Percentiles rank a stretch among this genome's conserved stretches.
Evolutionary conservation across 2,888 invertebrate species (phyloP).

Genomic region (Hyposoter dolosus): DNA sequence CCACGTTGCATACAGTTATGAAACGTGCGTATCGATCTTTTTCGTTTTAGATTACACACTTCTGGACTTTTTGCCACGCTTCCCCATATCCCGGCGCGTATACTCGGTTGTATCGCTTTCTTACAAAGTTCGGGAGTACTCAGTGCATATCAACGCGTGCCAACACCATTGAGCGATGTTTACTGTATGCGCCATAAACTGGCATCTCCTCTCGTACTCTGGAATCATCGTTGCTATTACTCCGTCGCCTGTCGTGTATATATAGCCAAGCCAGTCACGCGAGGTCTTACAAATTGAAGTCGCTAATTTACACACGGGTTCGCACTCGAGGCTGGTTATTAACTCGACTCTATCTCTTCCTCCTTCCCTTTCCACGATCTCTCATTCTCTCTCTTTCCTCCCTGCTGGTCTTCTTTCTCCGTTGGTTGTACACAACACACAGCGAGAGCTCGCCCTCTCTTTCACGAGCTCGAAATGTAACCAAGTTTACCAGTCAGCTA

Average conservation of each 20-base stretch:
- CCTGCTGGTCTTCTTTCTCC: not conserved
- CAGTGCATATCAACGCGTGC: constrained; percentile 27
- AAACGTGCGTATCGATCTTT: constrained; percentile 51
- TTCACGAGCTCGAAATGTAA: constrained; percentile 43
- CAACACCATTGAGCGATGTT: constrained; percentile 8
- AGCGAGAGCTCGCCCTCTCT: constrained; percentile 1
- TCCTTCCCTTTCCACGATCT: constrained; percentile 20
- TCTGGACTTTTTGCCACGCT: constrained; percentile 5
- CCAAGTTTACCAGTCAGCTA: constrained; percentile 80
- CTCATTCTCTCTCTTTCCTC: constrained; percentile 26
- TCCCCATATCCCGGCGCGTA: constrained; percentile 13
- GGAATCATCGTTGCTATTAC: constrained; percentile 57
- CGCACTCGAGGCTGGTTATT: constrained; percentile 81
- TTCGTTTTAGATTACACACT: constrained; percentile 35
- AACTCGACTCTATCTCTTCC: constrained; percentile 70
- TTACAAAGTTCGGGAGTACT: constrained; percentile 19
- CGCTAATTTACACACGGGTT: constrained; percentile 83
- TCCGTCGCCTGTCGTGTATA: constrained; percentile 51
- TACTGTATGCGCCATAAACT: constrained; percentile 25
- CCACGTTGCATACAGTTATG: not conserved
- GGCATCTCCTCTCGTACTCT: constrained; percentile 54
- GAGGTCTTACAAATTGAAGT: constrained; percentile 83
- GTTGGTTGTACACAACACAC: not conserved
- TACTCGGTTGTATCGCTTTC: constrained; percentile 11
- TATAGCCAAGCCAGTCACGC: constrained; percentile 74